Percentiles rank a stretch among this genome's conserved stretches.
phyloP scores from a whole-genome alignment of 2,113 vertebrate genomes.

The Piliocolobus tephrosceles region DNA sequence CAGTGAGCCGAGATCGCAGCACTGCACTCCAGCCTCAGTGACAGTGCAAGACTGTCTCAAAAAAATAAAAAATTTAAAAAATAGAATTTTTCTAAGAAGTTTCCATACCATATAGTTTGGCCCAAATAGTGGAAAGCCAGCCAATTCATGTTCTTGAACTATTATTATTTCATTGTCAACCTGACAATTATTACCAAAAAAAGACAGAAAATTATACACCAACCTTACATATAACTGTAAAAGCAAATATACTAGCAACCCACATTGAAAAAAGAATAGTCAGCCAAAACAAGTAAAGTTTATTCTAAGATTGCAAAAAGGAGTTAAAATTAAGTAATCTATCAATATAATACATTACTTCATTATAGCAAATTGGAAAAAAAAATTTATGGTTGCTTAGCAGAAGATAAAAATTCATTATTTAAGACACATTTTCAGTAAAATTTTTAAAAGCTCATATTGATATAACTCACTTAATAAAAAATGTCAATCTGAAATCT shows the following conservation, averaged over 20 bases:
- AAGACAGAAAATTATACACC: not conserved
- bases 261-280: not conserved
- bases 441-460: conserved; percentile 7
- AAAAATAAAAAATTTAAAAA: not conserved
- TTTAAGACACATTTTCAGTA: conserved; percentile 11
- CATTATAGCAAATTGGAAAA: not conserved
- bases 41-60: not conserved
- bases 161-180: not conserved
- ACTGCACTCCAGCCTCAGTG: too few species aligned
- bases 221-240: not conserved
- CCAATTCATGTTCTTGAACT: not conserved
- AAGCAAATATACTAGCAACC: not conserved
- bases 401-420: not conserved
- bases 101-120: not conserved
- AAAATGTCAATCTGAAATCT: not conserved
- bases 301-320: not conserved
- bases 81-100: not conserved
- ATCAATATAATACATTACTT: not conserved
- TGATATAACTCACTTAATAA: not conserved
- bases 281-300: not conserved
- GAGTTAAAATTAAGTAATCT: not conserved
- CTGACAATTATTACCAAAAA: not conserved
- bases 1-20: too few species aligned
- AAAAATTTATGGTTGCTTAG: not conserved
- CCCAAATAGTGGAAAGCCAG: not conserved